These are phyloP conservation scores for Pseudobourletiella spinata DNA, from an alignment of 1,140 invertebrate genomes.

Conservation along the genomic window DNA sequence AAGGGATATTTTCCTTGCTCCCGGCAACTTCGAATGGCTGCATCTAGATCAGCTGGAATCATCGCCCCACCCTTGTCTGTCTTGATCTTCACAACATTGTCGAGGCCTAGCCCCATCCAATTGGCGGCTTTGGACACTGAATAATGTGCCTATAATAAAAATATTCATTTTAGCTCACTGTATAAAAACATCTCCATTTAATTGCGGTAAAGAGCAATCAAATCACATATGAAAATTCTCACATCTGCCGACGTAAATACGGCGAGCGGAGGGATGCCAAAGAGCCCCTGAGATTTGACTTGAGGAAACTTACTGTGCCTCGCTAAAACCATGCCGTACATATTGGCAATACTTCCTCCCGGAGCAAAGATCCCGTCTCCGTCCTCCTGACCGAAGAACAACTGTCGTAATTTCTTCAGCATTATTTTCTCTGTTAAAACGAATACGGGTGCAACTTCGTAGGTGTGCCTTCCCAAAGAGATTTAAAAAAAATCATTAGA, in stretches of 20 bases:
- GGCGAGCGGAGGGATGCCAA: slow-evolving; percentile 50
- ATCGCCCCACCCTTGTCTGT: slow-evolving; percentile 59
- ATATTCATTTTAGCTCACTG: too few species aligned
- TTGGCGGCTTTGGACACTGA: slow-evolving; percentile 70
- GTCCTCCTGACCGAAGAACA: slow-evolving; percentile 39
- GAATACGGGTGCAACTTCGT: slow-evolving; percentile 37
- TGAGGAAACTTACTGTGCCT: slow-evolving; percentile 63
- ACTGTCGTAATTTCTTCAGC: slow-evolving; percentile 39
- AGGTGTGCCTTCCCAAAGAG: slow-evolving; percentile 34
- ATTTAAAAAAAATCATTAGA: slow-evolving; percentile 19
- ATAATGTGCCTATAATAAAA: slow-evolving; percentile 60
- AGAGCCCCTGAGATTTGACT: slow-evolving; percentile 60
- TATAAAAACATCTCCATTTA: too few species aligned
- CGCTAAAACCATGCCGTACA: slow-evolving; percentile 73
- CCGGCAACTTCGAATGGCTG: slow-evolving; percentile 45
- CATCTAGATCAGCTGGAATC: slow-evolving; percentile 49
- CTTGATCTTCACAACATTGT: slow-evolving; percentile 59
- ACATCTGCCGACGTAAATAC: slow-evolving; percentile 68
- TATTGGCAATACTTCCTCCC: slow-evolving; percentile 78
- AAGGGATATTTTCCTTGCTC: slow-evolving; percentile 49
- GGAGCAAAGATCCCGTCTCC: slow-evolving; percentile 53
- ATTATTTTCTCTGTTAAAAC: slow-evolving; percentile 31
- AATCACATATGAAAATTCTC: slow-evolving; percentile 37
- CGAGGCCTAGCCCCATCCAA: slow-evolving; percentile 70
- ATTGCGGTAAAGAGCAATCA: neutral